Percentiles rank a stretch among this genome's conserved stretches.
These are phyloP conservation scores for Himalopsyche tibetana DNA, from an alignment of 2,888 invertebrate species.

Conservation along the genomic window DNA sequence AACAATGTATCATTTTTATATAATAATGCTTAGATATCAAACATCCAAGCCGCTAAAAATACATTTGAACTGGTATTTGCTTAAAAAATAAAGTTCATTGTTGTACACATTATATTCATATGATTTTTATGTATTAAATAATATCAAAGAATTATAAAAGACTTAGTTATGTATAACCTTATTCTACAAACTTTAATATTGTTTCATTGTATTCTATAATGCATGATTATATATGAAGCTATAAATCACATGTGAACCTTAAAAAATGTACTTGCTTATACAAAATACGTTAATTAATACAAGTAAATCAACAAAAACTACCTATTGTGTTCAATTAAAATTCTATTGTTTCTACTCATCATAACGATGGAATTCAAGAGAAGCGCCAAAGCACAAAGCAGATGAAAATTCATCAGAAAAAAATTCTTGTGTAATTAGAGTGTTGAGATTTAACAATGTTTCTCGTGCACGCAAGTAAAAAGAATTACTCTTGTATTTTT, in stretches of 20 bases:
- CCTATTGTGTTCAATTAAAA: slow-evolving; percentile 10
- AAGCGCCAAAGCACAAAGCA: not conserved
- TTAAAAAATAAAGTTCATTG: no score
- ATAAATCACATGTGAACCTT: not conserved
- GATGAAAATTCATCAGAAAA: not conserved
- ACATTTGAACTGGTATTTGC: no score
- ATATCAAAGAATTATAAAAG: not conserved
- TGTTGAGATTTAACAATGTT: not conserved
- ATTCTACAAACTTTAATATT: not conserved
- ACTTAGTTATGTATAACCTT: not conserved
- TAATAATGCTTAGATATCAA: not conserved
- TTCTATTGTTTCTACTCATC: not conserved
- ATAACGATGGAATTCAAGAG: not conserved
- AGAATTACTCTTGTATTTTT: not conserved
- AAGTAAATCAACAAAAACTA: not conserved
- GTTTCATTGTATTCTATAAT: not conserved
- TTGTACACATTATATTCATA: no score
- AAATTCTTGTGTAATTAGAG: not conserved
- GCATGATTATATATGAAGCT: not conserved
- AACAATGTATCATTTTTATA: no score
- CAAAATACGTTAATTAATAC: not conserved
- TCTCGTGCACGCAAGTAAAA: not conserved
- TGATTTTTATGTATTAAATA: not conserved
- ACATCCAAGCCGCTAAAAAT: not conserved
- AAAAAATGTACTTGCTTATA: not conserved